These are phyloP conservation scores for Burhinus oedicnemus DNA, from an alignment of 2,113 vertebrate genomes.

Conservation along the genomic window DNA sequence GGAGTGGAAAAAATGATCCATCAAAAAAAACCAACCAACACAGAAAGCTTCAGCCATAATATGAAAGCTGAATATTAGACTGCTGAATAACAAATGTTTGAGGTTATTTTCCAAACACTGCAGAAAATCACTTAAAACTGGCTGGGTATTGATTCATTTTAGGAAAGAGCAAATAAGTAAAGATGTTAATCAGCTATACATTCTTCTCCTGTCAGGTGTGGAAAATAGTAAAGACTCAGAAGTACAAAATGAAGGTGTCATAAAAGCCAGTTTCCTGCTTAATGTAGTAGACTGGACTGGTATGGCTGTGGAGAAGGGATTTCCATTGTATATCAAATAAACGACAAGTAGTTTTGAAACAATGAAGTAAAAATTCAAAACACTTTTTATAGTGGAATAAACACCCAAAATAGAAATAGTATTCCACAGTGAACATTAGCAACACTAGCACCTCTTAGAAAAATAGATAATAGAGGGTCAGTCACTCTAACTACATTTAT, in stretches of 20 bases:
- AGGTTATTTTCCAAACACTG: not conserved
- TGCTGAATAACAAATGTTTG: not conserved
- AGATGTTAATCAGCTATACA: not conserved
- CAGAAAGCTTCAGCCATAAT: not conserved
- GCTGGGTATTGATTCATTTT: not conserved
- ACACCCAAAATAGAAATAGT: not conserved
- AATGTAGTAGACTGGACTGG: not conserved
- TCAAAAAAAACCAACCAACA: not conserved
- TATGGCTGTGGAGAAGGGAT: not conserved
- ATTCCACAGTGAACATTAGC: not conserved
- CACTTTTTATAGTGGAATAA: not conserved
- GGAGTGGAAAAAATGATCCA: not conserved
- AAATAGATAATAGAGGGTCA: not conserved
- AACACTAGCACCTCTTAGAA: not conserved
- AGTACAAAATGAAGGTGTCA: not conserved
- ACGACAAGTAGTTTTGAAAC: not conserved
- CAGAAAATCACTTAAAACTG: not conserved
- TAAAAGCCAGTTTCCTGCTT: not conserved
- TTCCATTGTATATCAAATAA: not conserved
- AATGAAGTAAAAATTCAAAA: not conserved
- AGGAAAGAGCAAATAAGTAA: not conserved
- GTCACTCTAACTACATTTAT: not conserved
- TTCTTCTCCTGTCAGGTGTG: not conserved
- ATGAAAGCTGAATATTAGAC: not conserved
- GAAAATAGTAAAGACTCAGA: not conserved